phyloP scores from a whole-genome alignment of 2,888 invertebrate genomes.

The Idaea biselata region DNA sequence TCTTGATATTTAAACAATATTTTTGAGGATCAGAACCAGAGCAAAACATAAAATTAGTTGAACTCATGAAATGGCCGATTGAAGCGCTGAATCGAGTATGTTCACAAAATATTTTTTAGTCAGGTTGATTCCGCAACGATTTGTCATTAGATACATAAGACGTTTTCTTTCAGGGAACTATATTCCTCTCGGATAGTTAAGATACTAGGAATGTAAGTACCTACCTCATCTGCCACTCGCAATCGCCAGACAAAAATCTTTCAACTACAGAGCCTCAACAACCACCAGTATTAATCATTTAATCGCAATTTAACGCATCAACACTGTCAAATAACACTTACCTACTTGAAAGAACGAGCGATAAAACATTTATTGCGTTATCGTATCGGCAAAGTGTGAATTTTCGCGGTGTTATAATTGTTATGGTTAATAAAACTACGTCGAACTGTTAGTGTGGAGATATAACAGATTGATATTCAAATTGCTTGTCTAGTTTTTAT shows the following conservation, averaged over 20 bases:
- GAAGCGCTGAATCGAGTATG: no score
- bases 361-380: conserved; percentile 61
- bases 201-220: no score
- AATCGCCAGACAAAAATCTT: neutral
- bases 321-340: conserved; percentile 69
- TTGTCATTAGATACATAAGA: no score
- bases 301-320: conserved; percentile 74
- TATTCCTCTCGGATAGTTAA: no score
- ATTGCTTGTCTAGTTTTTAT: conserved; percentile 1
- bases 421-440: conserved; percentile 29
- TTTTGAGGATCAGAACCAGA: no score
- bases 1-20: no score
- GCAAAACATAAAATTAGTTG: no score
- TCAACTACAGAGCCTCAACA: neutral
- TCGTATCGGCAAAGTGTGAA: conserved; percentile 33
- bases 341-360: conserved; percentile 58
- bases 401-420: conserved; percentile 28
- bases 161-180: no score
- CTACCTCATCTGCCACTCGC: no score
- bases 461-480: neutral
- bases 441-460: conserved; percentile 20
- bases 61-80: no score
- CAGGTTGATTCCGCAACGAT: no score
- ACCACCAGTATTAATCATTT: conserved; percentile 57
- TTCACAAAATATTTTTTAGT: no score